Conservation (phyloP, 1,140 invertebrate species). For the Tetragnatha versicolor region DNA sequence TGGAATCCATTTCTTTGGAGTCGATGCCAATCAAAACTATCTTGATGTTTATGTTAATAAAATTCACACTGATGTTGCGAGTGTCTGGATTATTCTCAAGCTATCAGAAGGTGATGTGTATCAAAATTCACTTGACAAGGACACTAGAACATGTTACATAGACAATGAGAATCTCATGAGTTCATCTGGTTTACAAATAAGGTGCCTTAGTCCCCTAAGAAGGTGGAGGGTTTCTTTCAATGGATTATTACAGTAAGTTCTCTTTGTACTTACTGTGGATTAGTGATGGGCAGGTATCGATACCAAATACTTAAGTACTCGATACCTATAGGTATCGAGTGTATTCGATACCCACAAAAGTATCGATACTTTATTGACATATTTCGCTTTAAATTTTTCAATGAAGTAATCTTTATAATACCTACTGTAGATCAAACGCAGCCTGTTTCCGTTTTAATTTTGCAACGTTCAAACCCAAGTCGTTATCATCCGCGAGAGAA, state of each 20-base stretch:
- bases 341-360: too few relatives aligned
- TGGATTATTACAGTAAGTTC: slow-evolving; percentile 36
- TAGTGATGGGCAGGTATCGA: too few relatives aligned
- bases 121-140: background rate
- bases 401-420: too few relatives aligned
- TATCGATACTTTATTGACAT: too few relatives aligned
- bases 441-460: too few relatives aligned
- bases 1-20: slow-evolving; percentile 29
- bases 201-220: slow-evolving; percentile 26
- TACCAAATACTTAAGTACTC: too few relatives aligned
- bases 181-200: slow-evolving; percentile 17
- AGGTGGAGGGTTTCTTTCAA: slow-evolving; percentile 45
- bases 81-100: slow-evolving; percentile 8
- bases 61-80: slow-evolving; percentile 7
- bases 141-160: slow-evolving; percentile 7
- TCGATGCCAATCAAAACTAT: slow-evolving; percentile 3
- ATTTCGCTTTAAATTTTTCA: too few relatives aligned
- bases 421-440: too few relatives aligned
- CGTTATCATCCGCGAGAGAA: too few relatives aligned
- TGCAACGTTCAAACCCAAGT: too few relatives aligned
- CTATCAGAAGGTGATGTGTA: slow-evolving; percentile 16
- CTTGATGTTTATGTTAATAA: slow-evolving; percentile 17
- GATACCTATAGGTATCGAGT: too few relatives aligned
- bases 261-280: background rate
- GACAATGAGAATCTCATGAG: slow-evolving; percentile 3